These are phyloP conservation scores for Nannoperca obscura DNA, from an alignment of 2,797 vertebrate genomes.

Conservation along the genomic window DNA sequence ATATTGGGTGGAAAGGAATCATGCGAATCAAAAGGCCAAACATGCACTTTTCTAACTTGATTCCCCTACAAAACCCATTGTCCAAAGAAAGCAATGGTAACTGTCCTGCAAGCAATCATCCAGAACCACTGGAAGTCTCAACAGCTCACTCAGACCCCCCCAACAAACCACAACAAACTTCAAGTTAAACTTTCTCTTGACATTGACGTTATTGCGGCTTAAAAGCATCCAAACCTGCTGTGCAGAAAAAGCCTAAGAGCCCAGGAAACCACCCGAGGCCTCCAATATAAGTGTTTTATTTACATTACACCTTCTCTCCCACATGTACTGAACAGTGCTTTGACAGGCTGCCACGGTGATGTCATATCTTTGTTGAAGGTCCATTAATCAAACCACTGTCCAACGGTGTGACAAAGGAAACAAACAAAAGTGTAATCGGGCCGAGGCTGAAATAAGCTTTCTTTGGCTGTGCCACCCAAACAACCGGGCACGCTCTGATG, in stretches of 20 bases:
- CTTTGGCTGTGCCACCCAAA: conserved; percentile 49
- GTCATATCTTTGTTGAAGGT: conserved; percentile 56
- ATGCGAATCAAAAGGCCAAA: not conserved
- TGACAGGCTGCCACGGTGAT: conserved; percentile 59
- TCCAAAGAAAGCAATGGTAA: conserved; percentile 22
- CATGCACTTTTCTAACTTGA: not conserved
- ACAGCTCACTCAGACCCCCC: conserved; percentile 10
- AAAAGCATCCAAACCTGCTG: conserved; percentile 36
- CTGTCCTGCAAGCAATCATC: conserved; percentile 38
- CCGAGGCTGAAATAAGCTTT: conserved; percentile 57
- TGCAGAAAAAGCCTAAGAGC: conserved; percentile 23
- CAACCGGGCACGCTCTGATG: conserved; percentile 33
- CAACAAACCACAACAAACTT: conserved; percentile 46
- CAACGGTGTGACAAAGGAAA: conserved; percentile 68
- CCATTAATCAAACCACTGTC: conserved; percentile 76
- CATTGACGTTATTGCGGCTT: conserved; percentile 33
- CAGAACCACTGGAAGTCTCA: conserved; percentile 42
- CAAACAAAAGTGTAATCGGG: conserved; percentile 62
- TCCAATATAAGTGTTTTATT: conserved; percentile 56
- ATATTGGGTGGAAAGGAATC: not conserved
- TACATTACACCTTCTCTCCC: conserved; percentile 54
- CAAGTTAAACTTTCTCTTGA: conserved; percentile 49
- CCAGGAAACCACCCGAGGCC: conserved; percentile 32
- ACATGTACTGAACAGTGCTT: conserved; percentile 46
- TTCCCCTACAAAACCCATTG: conserved; percentile 14